Evolutionary conservation across 2,797 vertebrate species (phyloP), one percentile per base, ranked within the genome.

Genomic region (Cottoperca gobio): DNA sequence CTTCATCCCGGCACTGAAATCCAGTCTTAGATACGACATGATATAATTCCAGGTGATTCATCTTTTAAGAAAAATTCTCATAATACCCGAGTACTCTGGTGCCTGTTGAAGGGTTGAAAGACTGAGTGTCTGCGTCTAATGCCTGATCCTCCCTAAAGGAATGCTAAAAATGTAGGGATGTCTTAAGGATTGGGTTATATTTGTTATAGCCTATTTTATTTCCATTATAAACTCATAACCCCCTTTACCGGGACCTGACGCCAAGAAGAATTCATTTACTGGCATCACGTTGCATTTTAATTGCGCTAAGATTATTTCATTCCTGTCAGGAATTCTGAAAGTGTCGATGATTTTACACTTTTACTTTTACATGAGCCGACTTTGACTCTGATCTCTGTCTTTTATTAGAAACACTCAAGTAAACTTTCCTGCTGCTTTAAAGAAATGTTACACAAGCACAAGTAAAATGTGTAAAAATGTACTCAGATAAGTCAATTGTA

Each of bases 21-120:
- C 79, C 37, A 0, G 24, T 64, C 55, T 63, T 24, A 68, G 70
- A 81, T 78, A 76, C 70, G 59, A 82, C 68, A 40, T 70, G 50
- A 75, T 64, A 65, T 82, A n/a, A 87, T 82, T 84, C 67, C 43
- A 43, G 37, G 43, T 63, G 62, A 90, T 83, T 87, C 39, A 67
- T 88, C 71, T 72, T 74, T 78, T 69, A 50, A 43, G 75, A 84
- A 78, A 73, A 58, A 69, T 71, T 57, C 21, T 75, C 60, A 50
- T 75, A 71, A 81, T 78, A 67, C 52, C 55, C 3, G 19, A 61
- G 68, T 33, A 8, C 53, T 82, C 42, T 42, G 54, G 33, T 60
- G 49, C 45, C 63, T 76, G 58, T 26, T 81, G 70, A 69, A 54
- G 59, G 66, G 65, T 66, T 77, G 64, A 84, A 53, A 79, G 55